Conservation (phyloP, 23 tunicate genomes). For the Corella eumyota region DNA sequence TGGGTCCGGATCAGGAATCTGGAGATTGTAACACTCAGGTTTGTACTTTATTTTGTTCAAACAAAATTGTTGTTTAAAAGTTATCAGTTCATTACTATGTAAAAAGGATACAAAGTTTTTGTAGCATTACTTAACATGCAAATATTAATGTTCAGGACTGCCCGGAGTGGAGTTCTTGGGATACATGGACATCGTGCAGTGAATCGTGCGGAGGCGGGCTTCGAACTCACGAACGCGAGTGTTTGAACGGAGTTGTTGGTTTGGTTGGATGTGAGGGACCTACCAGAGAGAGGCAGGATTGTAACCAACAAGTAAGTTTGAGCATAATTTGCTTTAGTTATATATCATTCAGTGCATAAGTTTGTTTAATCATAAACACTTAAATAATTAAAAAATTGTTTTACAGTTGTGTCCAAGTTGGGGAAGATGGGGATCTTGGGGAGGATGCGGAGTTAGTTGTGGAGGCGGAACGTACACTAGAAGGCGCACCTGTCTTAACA, state of each 20-base stretch:
- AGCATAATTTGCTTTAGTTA: background rate
- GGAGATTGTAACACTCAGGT: constrained; percentile 40
- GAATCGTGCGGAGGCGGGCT: constrained; percentile 36
- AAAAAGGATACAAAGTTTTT: background rate
- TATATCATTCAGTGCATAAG: background rate
- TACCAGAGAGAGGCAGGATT: background rate
- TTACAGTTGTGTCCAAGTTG: constrained; percentile 55
- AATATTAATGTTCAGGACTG: constrained; percentile 36
- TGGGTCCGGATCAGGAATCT: constrained; percentile 3
- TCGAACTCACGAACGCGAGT: constrained; percentile 6
- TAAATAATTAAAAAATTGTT: background rate
- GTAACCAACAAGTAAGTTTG: constrained; percentile 1
- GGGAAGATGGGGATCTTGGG: constrained; percentile 48
- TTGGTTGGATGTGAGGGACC: constrained; percentile 19
- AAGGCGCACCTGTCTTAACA: constrained; percentile 22
- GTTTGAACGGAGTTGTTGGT: constrained; percentile 40
- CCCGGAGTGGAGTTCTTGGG: constrained; percentile 41
- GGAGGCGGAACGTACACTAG: constrained; percentile 49
- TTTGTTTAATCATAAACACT: background rate
- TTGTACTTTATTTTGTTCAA: background rate
- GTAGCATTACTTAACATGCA: background rate
- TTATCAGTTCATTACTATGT: background rate
- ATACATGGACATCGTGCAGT: constrained; percentile 28
- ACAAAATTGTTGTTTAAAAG: background rate
- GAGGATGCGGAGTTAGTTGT: constrained; percentile 39